Evolutionary conservation across 2,888 invertebrate species (phyloP), one percentile per base, ranked within the genome.

Genomic region (Argyresthia albistria): DNA sequence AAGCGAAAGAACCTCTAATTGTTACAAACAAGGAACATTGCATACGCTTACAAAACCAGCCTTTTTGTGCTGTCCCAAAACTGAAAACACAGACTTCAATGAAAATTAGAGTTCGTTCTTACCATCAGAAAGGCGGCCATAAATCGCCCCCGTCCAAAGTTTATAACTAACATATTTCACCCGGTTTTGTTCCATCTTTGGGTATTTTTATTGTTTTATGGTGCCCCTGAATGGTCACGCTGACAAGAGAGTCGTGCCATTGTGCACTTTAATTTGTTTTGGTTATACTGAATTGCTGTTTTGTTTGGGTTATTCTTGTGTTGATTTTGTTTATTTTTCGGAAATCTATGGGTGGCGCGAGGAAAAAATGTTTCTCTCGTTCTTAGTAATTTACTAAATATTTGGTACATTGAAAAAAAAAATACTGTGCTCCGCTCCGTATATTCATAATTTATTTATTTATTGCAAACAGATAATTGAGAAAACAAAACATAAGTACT

Each of bases 261-360:
- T 37, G 51, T 45, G 8, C 36, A 12, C 59, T 66, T 69, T 83
- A 86, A 86, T 86, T 82, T 86, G 86, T 86, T 84, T 86, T 86
- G 86, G 84, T 86, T 80, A 67, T 64, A 67, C 68, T 66, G 37
- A 47, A 51, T 46, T 11, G 47, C 0, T 37, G 15, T 49, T 36
- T 49, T 49, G 49, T 49, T 8, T 10, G 49, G 9, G 39, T 15
- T 14, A 37, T 49, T 49, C 49, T 49, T 49, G 14, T 14, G 15
- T 16, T 49, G 49, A 49, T 49, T 36, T 36, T 49, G 49, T 49
- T 49, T 49, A 9, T 37, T 37, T 37, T 49, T 42, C 37, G 42
- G 39, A 37, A 49, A 36, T 12, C 49, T 14, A 37, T 49, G 42
- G 49, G 49, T 49, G 47, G 47, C 35, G 25, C n/a, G n/a, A n/a